Evolutionary conservation across 1,140 invertebrate genomes (phyloP).

Genomic region (Zaprionus gabonicus): DNA sequence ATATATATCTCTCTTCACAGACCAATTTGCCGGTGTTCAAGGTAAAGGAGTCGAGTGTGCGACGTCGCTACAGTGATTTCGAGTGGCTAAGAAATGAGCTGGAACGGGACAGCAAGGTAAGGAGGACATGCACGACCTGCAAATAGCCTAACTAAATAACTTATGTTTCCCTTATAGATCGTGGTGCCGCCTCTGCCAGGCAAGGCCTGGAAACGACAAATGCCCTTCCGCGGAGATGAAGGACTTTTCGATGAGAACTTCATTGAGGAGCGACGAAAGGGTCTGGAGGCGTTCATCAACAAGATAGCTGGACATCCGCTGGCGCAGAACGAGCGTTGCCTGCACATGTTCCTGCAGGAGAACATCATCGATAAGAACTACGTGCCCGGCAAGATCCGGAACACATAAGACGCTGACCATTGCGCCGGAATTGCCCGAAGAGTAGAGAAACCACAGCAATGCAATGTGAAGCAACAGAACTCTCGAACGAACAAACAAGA

Average conservation of each 20-base stretch:
- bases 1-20: conserved; percentile 89
- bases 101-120: conserved; percentile 99
- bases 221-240: conserved; percentile 99
- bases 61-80: conserved; percentile 99
- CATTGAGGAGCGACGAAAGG: conserved; percentile 99
- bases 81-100: conserved; percentile 99
- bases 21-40: conserved; percentile 99
- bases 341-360: conserved; percentile 99
- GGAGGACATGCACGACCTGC: neutral
- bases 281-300: conserved; percentile 99
- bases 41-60: conserved; percentile 99
- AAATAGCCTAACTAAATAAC: conserved; percentile 2
- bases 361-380: conserved; percentile 99
- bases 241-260: conserved; percentile 99
- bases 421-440: conserved; percentile 1
- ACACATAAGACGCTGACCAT: conserved; percentile 88
- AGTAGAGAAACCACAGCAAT: conserved; percentile 54
- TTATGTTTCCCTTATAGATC: conserved; percentile 88
- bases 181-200: conserved; percentile 98
- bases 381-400: conserved; percentile 99
- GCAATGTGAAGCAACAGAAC: conserved; percentile 67
- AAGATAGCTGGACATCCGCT: conserved; percentile 99
- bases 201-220: conserved; percentile 98
- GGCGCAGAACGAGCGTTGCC: conserved; percentile 99
- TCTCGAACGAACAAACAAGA: conserved; percentile 71